These are phyloP conservation scores for Apocheima hispidaria DNA, from an alignment of 2,888 invertebrate species.

Conservation along the genomic window DNA sequence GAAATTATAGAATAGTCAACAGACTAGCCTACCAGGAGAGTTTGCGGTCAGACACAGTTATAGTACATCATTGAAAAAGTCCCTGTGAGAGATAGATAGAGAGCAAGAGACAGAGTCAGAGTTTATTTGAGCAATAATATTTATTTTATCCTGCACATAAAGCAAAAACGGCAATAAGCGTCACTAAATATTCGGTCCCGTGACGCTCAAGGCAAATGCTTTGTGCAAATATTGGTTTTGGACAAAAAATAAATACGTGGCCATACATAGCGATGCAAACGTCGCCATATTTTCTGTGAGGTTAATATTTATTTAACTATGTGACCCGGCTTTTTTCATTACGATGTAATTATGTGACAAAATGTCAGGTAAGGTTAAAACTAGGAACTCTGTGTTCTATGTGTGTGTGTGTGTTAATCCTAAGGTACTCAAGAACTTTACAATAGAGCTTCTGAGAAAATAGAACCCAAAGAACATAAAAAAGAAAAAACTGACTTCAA, in stretches of 20 bases:
- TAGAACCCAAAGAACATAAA: conserved; percentile 4
- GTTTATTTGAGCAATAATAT: conserved; percentile 6
- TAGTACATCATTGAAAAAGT: background rate
- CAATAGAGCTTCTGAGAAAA: conserved; percentile 12
- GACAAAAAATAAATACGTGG: background rate
- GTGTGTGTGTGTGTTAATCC: no score
- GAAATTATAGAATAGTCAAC: background rate
- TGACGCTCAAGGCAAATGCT: conserved; percentile 9
- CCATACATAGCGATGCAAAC: background rate
- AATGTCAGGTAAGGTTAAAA: background rate
- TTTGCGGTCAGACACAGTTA: background rate
- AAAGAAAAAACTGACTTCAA: conserved; percentile 20
- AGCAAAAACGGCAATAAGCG: conserved; percentile 13
- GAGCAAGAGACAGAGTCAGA: background rate
- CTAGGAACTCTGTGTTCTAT: no score
- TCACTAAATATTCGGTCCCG: conserved; percentile 12
- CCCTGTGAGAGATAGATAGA: no score
- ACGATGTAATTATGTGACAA: no score
- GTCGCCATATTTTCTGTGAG: background rate
- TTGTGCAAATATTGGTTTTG: conserved; percentile 13
- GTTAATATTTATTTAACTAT: background rate
- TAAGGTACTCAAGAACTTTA: conserved; percentile 8
- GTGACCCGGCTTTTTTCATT: no score
- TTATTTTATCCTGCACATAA: conserved; percentile 11
- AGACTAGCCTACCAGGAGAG: background rate